Percentiles rank a stretch among this genome's conserved stretches.
phyloP scores from a whole-genome alignment of 1,140 invertebrate genomes.

The Venustaconcha ellipsiformis region DNA sequence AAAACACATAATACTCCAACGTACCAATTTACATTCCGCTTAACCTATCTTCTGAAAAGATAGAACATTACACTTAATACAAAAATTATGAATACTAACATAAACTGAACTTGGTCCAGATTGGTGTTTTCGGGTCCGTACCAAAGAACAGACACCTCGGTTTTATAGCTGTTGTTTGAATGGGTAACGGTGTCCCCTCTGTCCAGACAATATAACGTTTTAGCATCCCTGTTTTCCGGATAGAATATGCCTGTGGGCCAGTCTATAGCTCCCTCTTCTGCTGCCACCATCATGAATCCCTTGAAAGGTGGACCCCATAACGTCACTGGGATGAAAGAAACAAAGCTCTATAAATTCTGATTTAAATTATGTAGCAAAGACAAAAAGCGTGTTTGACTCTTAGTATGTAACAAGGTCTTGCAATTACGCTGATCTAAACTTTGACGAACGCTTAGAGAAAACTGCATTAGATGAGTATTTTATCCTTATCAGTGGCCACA shows the following conservation, averaged over 20 bases:
- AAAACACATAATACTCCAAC: too few relatives aligned
- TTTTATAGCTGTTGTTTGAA: slow-evolving; percentile 29
- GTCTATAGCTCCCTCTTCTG: slow-evolving; percentile 29
- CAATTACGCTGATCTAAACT: too few relatives aligned
- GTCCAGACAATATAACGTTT: slow-evolving; percentile 12
- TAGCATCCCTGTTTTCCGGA: slow-evolving; percentile 18
- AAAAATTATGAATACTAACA: slow-evolving; percentile 13
- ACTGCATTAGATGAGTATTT: too few relatives aligned
- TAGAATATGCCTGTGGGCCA: slow-evolving; percentile 34
- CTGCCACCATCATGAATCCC: slow-evolving; percentile 30
- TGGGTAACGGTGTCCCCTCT: slow-evolving; percentile 27
- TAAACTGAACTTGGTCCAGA: slow-evolving; percentile 31
- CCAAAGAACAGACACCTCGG: slow-evolving; percentile 29
- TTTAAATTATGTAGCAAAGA: too few relatives aligned
- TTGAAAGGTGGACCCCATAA: slow-evolving; percentile 34
- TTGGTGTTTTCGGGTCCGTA: slow-evolving; percentile 30
- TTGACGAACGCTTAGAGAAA: too few relatives aligned
- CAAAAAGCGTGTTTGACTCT: too few relatives aligned
- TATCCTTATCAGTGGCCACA: too few relatives aligned
- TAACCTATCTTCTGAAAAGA: too few relatives aligned
- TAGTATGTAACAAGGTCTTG: too few relatives aligned
- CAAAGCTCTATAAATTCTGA: too few relatives aligned
- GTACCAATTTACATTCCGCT: too few relatives aligned
- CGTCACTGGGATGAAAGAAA: slow-evolving; percentile 17
- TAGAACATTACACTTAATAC: too few relatives aligned